A percentile compares a stretch with the other conserved stretches of the same genome.
Conservation (phyloP, 2,888 invertebrate species). For the Drosophila nr. medialis region DNA sequence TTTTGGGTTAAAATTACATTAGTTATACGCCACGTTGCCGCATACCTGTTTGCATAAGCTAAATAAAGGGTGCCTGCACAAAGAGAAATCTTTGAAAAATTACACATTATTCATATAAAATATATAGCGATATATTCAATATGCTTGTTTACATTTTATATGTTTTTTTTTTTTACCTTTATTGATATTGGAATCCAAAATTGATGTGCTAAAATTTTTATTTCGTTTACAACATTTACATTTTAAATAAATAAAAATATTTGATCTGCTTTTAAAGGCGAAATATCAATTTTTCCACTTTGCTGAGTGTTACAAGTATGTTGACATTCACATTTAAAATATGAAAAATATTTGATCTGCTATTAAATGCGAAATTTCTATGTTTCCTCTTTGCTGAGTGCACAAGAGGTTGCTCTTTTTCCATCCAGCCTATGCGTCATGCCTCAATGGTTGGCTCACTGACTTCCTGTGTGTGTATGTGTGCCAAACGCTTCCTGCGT, state of each 20-base stretch:
- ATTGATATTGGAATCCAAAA: background rate
- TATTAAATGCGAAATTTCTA: background rate
- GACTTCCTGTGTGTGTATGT: slow-evolving; percentile 59
- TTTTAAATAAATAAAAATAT: background rate
- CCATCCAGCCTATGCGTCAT: slow-evolving; percentile 10
- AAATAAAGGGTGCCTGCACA: slow-evolving; percentile 19
- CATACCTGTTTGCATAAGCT: slow-evolving; percentile 33
- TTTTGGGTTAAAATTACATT: slow-evolving; percentile 67
- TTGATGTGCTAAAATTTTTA: background rate
- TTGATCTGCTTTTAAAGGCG: background rate
- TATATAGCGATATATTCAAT: background rate
- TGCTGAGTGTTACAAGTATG: slow-evolving; percentile 17
- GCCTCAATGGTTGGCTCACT: slow-evolving; percentile 45
- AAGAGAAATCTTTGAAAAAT: slow-evolving; percentile 16
- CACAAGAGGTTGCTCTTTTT: slow-evolving; percentile 6
- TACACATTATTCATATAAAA: background rate
- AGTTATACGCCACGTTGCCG: slow-evolving; percentile 55
- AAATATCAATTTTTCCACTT: slow-evolving; percentile 3
- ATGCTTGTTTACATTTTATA: background rate
- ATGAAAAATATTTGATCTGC: slow-evolving; percentile 1
- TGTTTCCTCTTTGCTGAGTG: slow-evolving; percentile 28
- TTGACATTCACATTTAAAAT: background rate
- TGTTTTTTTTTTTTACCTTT: background rate
- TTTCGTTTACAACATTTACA: background rate
- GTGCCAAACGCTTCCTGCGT: slow-evolving; percentile 48